A percentile compares a stretch with the other conserved stretches of the same genome.
phyloP scores from a whole-genome alignment of 2,888 invertebrate species.

The Trachelus stipa region DNA sequence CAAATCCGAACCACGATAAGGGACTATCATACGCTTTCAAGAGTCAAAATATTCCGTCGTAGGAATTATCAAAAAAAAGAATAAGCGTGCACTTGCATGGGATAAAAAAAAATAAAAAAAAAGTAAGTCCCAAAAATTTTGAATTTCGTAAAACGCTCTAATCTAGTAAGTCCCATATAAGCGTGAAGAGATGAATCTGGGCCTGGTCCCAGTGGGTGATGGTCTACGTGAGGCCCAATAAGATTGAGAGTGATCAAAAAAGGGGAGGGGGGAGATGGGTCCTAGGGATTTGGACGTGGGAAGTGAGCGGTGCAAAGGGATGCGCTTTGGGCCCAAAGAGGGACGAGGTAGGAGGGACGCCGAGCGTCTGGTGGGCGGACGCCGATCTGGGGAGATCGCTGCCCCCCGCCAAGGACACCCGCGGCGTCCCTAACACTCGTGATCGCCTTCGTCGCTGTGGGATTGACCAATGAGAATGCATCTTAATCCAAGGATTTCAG shows the following conservation, averaged over 20 bases:
- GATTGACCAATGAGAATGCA: slow-evolving; percentile 1
- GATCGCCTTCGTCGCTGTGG: slow-evolving; percentile 28
- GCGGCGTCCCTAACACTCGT: slow-evolving; percentile 45
- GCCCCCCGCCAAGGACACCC: slow-evolving; percentile 62
- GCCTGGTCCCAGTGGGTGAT: slow-evolving; percentile 9
- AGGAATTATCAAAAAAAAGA: neutral
- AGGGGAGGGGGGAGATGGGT: neutral
- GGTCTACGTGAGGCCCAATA: neutral
- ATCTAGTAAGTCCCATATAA: neutral
- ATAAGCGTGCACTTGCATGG: neutral
- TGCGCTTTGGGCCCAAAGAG: slow-evolving; percentile 28
- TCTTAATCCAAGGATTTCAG: slow-evolving; percentile 5
- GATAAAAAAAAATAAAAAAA: neutral
- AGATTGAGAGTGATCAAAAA: slow-evolving; percentile 6
- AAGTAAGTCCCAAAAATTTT: no score
- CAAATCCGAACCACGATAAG: neutral
- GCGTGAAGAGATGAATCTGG: neutral
- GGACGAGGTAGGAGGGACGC: slow-evolving; percentile 35
- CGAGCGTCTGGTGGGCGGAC: slow-evolving; percentile 58
- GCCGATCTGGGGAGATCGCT: slow-evolving; percentile 55
- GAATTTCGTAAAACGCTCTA: no score
- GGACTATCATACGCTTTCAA: neutral
- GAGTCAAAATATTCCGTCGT: neutral
- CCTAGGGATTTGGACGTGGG: slow-evolving; percentile 9
- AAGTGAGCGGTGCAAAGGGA: slow-evolving; percentile 8